Base-by-base conservation (phyloP, 2,113 vertebrate species). In the Pitta sordida region DNA sequence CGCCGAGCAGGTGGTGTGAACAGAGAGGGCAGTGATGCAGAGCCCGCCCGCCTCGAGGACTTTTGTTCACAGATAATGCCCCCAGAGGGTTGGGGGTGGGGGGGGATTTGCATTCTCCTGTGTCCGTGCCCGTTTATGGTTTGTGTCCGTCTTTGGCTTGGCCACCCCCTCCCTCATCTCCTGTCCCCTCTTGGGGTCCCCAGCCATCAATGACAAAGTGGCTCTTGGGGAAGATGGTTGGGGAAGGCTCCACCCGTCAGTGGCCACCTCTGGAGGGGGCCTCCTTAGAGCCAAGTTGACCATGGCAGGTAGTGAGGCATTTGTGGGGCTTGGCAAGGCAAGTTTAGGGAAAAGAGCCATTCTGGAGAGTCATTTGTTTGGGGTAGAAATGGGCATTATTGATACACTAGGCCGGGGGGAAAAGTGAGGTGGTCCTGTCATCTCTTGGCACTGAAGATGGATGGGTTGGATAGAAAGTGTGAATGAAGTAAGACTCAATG, bases 401-500 rank as follows among this genome's bases (percentile, higher is more conserved):
- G 93, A 91, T 80, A 88, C 53, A 15, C 81, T 52, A 30, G 84
- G 91, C 96, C 32, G 68, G 69, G 86, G 94, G 70, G 24, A 67
- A 60, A 92, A 95, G 96, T 89, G 83, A 78, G 59, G 98, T 97
- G 97, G 97, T 96, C 97, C 97, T 98, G 98, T 98, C 98, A 98
- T 98, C 97, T 98, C 97, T 98, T 98, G 98, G 98, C 98, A 97
- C 97, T 32, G 98, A 99, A 99, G 99, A 99, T 98, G 97, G 98
- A 99, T 99, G 98, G 98, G 97, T 98, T 97, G 98, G 98, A 98
- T 97, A 97, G 97, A 97, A 98, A 98, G 98, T 98, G 98, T 99
- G 99, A 99, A 99, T 99, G 98, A 99, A 98, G 98, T 98, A 97
- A 98, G 98, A 98, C 98, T 98, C 98, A 98, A 98, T 99, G 99